A percentile compares a stretch with the other conserved stretches of the same genome.
phyloP scores from a whole-genome alignment of 2,888 invertebrate genomes.

The Hyppa rectilinea region DNA sequence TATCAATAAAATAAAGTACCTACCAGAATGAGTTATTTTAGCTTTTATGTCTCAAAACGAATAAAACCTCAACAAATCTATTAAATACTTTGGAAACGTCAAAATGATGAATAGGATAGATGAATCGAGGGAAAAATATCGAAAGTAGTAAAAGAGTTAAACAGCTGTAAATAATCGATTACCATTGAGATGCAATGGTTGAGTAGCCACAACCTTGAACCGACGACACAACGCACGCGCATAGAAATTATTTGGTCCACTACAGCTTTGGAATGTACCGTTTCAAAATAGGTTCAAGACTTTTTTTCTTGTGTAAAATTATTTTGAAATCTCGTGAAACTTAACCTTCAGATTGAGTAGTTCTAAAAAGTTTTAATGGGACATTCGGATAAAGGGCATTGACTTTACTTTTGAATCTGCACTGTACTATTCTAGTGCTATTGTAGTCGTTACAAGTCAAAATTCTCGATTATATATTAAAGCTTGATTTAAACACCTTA shows the following conservation, averaged over 20 bases:
- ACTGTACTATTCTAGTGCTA: neutral
- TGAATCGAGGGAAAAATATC: slow-evolving; percentile 6
- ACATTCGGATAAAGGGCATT: neutral
- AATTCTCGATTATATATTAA: neutral
- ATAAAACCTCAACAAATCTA: neutral
- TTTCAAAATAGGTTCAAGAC: slow-evolving; percentile 34
- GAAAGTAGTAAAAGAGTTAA: slow-evolving; percentile 35
- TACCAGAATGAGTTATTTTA: neutral
- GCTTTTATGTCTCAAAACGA: neutral
- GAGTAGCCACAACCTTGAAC: slow-evolving; percentile 73
- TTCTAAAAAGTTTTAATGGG: neutral
- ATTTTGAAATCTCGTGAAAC: slow-evolving; percentile 28
- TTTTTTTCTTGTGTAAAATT: slow-evolving; percentile 16
- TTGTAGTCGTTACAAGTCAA: neutral
- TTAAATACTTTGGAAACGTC: neutral
- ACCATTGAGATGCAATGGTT: slow-evolving; percentile 63
- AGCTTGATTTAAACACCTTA: neutral
- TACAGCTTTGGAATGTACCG: slow-evolving; percentile 38
- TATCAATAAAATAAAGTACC: neutral
- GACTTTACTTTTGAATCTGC: too few species aligned
- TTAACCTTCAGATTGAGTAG: slow-evolving; percentile 12
- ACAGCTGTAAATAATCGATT: slow-evolving; percentile 25
- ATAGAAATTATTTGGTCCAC: slow-evolving; percentile 56
- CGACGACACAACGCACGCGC: slow-evolving; percentile 57
- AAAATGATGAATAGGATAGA: slow-evolving; percentile 14